Conservation (phyloP, 2,797 vertebrate species). For the Hyperoplus lanceolatus region DNA sequence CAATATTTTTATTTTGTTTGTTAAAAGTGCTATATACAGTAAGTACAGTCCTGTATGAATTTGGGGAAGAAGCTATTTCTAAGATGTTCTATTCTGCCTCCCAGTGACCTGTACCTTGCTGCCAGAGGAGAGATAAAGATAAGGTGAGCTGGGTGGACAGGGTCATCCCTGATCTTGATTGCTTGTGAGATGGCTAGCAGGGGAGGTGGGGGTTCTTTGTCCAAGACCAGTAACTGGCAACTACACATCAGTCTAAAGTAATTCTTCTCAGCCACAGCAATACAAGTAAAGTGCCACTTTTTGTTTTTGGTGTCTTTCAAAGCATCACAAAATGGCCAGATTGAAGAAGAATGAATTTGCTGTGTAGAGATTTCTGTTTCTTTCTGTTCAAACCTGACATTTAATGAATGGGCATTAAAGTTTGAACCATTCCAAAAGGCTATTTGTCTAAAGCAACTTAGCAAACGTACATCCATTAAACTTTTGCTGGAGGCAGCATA, state of each 20-base stretch:
- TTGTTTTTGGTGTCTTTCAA: background rate
- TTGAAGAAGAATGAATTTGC: background rate
- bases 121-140: no score
- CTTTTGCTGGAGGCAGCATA: background rate
- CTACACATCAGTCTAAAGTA: background rate
- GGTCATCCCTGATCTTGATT: no score
- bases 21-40: no score
- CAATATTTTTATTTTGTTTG: no score
- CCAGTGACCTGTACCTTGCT: no score
- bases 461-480: background rate
- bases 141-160: no score
- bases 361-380: background rate
- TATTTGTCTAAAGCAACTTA: background rate
- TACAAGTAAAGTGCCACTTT: background rate
- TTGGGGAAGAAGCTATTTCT: no score
- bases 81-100: no score
- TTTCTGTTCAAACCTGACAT: background rate
- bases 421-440: background rate
- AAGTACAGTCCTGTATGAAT: no score
- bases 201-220: background rate
- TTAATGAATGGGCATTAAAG: background rate
- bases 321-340: background rate
- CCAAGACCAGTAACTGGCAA: background rate
- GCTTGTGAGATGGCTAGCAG: no score
- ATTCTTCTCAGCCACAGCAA: background rate